A percentile compares a stretch with the other conserved stretches of the same genome.
Conservation (phyloP, 2,113 vertebrate species). For the Cyprinodon brontotheroides region DNA sequence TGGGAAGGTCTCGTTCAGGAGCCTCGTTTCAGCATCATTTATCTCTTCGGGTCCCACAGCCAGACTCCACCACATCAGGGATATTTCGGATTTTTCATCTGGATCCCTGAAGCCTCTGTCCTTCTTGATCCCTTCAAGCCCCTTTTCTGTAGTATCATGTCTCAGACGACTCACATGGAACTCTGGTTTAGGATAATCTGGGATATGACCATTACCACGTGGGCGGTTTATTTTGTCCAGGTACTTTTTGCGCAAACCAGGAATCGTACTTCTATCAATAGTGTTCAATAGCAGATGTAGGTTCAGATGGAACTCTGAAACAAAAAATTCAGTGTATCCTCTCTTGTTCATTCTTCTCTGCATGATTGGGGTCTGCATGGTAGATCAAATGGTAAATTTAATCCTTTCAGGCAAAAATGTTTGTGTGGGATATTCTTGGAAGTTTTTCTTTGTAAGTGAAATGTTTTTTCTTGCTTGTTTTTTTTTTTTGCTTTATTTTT, state of each 20-base stretch:
- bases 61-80: slow-evolving; percentile 45
- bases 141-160: background rate
- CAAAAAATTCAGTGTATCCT: too few species aligned
- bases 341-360: background rate
- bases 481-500: too few species aligned
- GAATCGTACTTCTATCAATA: too few species aligned
- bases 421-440: too few species aligned
- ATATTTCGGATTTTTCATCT: too few species aligned
- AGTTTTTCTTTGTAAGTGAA: too few species aligned
- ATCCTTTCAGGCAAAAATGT: too few species aligned
- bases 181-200: background rate
- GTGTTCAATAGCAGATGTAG: too few species aligned
- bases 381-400: background rate
- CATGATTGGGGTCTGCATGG: background rate
- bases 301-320: background rate
- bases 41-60: slow-evolving; percentile 20
- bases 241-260: accelerated
- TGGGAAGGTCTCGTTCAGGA: slow-evolving; percentile 11
- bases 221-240: background rate
- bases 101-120: slow-evolving; percentile 1
- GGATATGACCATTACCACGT: background rate
- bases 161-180: background rate
- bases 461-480: too few species aligned
- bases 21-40: slow-evolving; percentile 19
- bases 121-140: accelerated